Conservation (phyloP, 2,888 invertebrate species). For the Temnothorax rugatulus region DNA sequence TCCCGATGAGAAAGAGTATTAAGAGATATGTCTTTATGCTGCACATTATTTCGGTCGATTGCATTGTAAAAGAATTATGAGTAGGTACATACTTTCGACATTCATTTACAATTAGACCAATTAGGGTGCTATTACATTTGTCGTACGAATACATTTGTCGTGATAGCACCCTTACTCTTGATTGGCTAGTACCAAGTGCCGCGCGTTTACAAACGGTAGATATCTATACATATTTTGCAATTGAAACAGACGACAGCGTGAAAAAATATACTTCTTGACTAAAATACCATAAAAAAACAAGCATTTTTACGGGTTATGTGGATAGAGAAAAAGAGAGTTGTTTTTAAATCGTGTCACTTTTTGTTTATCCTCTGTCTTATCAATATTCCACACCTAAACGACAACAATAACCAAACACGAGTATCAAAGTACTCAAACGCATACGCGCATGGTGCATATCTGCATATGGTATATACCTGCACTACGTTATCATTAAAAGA, state of each 20-base stretch:
- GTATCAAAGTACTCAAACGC: not conserved
- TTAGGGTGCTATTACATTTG: not conserved
- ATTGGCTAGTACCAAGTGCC: not conserved
- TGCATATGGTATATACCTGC: not conserved
- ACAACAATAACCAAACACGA: not conserved
- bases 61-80: not conserved
- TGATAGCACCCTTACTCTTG: not conserved
- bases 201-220: not conserved
- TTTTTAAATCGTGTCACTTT: slow-evolving; percentile 14
- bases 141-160: no score
- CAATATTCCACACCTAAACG: slow-evolving; percentile 8
- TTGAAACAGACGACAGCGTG: not conserved
- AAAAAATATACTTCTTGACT: not conserved
- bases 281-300: not conserved
- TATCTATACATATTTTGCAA: not conserved
- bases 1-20: not conserved
- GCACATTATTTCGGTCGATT: not conserved
- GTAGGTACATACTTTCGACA: not conserved
- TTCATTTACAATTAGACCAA: not conserved
- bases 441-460: not conserved
- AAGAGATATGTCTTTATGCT: not conserved
- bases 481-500: not conserved
- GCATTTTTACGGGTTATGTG: not conserved
- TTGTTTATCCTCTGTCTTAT: not conserved
- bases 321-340: not conserved